Percentiles rank a stretch among this genome's conserved stretches.
Evolutionary conservation across 2,113 vertebrate species (phyloP).

Genomic region (Phodopus roborovskii): DNA sequence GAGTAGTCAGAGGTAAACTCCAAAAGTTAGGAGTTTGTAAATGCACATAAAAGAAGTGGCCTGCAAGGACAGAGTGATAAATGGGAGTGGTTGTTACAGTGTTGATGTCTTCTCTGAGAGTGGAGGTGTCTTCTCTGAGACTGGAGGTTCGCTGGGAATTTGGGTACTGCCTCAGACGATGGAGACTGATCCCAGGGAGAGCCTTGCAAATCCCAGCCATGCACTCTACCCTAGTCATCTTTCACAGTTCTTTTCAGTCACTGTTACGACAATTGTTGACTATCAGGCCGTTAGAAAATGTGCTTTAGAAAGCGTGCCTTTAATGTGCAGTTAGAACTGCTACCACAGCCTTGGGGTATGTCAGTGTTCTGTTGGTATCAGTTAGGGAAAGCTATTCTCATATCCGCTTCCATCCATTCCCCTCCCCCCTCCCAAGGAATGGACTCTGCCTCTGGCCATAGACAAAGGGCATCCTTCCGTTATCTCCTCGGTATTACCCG

Average conservation of each 20-base stretch:
- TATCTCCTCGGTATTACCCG: not conserved
- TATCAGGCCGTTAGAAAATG: not conserved
- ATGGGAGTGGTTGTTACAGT: too few relatives aligned
- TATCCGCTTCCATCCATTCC: not conserved
- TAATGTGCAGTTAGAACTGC: not conserved
- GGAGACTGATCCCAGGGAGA: not conserved
- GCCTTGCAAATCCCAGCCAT: not conserved
- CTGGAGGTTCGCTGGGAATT: not conserved
- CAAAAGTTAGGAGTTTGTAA: not conserved
- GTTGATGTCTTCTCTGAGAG: not conserved
- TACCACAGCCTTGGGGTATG: not conserved
- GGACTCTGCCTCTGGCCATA: too few relatives aligned
- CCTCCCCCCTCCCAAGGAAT: too few relatives aligned
- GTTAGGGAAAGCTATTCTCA: too few relatives aligned
- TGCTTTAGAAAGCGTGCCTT: not conserved
- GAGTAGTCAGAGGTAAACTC: not conserved
- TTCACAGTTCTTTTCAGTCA: not conserved
- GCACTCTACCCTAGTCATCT: not conserved
- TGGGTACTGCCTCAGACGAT: not conserved
- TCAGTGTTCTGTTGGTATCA: not conserved
- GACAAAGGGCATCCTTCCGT: not conserved
- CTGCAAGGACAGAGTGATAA: not conserved
- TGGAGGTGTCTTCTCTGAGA: not conserved
- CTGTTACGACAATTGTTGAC: not conserved
- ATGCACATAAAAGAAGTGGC: too few relatives aligned